Evolutionary conservation across 2,113 vertebrate genomes (phyloP), one percentile per base, ranked within the genome.

Genomic region (Serilophus lunatus): DNA sequence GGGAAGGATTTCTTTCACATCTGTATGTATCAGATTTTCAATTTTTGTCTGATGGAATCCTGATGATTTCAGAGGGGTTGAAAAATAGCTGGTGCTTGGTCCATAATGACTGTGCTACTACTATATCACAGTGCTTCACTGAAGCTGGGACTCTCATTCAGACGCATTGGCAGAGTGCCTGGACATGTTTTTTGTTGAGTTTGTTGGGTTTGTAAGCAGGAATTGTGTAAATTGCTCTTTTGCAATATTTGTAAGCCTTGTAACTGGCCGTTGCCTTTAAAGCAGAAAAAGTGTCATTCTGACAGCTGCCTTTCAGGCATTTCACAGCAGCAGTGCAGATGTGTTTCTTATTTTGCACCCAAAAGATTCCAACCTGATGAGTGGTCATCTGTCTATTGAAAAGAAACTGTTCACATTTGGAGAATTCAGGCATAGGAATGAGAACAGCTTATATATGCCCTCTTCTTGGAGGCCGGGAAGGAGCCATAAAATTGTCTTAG

Each of bases 401-500:
- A 89, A 91, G 68, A 96, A 93, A 63, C 93, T 85, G 87, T 42
- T 93, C 81, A 54, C 75, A 40, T 94, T 93, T 87, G 95, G 78
- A 93, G 94, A 96, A 91, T 45, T 70, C 42, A 92, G 88, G 92
- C 33, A 40, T 23, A 79, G 77, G 88, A 86, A 74, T 33, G 51
- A 60, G 54, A 94, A 94, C 10, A 9, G 79, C 60, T 95, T 93
- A 74, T 80, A 74, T 86, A 78, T 57, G 19, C 29, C 72, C 93
- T 97, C 79, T 71, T 96, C 95, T 82, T 92, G 91, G 76, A 97
- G 95, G 91, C 87, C 96, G 82, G 76, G 81, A 72, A 94, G 95
- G 82, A 95, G 93, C 88, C 93, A 71, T 88, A 93, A 89, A 97
- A 84, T 66, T 94, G 95, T 93, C 91, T 88, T 89, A 82, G 90